Conservation (phyloP, 2,888 invertebrate genomes). For the Ormyrus thymus region DNA sequence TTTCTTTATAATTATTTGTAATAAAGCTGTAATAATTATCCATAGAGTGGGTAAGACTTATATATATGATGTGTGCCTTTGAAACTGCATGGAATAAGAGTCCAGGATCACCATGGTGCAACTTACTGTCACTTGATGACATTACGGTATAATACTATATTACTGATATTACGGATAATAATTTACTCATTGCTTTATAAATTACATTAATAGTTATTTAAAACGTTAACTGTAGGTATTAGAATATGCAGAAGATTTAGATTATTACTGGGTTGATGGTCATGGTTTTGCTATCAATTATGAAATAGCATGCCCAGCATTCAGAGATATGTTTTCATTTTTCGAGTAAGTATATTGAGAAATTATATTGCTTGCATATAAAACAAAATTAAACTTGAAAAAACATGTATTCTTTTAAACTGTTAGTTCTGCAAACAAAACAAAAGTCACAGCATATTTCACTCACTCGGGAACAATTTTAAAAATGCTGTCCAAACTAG, state of each 20-base stretch:
- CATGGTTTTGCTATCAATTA: constrained; percentile 85
- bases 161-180: constrained; percentile 8
- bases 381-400: constrained; percentile 14
- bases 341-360: constrained; percentile 78
- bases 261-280: constrained; percentile 89
- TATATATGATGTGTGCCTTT: constrained; percentile 86
- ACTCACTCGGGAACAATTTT: constrained; percentile 89
- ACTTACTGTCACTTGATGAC: constrained; percentile 80
- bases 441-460: constrained; percentile 83
- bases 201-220: constrained; percentile 10
- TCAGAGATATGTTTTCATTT: constrained; percentile 82
- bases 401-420: constrained; percentile 12
- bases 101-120: constrained; percentile 86
- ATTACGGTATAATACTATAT: constrained; percentile 75
- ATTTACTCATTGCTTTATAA: background rate
- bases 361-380: constrained; percentile 1
- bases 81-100: constrained; percentile 87
- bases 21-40: constrained; percentile 47
- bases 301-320: constrained; percentile 84
- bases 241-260: constrained; percentile 86
- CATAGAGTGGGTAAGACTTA: constrained; percentile 79
- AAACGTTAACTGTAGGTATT: constrained; percentile 76
- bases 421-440: constrained; percentile 63
- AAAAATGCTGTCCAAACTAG: constrained; percentile 84
- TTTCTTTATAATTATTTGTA: constrained; percentile 5